Conservation (phyloP, 2,113 vertebrate genomes). For the Orthonyx spaldingii region DNA sequence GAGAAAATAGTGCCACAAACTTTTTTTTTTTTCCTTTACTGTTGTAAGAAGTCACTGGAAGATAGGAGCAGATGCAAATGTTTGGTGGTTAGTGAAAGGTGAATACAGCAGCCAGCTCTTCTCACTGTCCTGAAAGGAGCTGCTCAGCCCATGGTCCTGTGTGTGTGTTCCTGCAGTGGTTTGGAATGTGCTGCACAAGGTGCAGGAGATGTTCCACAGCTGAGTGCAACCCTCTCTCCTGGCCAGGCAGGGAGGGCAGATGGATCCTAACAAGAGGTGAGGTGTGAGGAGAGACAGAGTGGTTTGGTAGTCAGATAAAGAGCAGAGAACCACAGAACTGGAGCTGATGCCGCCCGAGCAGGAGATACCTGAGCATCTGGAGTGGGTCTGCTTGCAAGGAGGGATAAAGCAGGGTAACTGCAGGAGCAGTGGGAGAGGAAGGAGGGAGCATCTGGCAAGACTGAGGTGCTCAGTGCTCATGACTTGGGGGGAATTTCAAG, state of each 20-base stretch:
- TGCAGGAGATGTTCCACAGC: background rate
- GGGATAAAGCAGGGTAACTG: background rate
- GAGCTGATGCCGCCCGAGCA: background rate
- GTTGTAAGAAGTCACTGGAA: background rate
- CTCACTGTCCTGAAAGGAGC: background rate
- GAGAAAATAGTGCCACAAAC: background rate
- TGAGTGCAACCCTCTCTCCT: background rate
- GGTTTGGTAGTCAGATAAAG: background rate
- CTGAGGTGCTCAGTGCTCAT: background rate
- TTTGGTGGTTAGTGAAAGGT: background rate
- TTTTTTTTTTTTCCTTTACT: background rate
- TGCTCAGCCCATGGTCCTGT: background rate
- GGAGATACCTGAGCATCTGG: background rate
- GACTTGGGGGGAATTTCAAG: background rate
- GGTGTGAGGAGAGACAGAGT: background rate
- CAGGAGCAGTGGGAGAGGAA: background rate
- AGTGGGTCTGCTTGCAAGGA: background rate
- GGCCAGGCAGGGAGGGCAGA: background rate
- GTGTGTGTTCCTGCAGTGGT: background rate
- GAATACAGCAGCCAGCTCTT: background rate
- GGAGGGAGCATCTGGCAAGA: background rate
- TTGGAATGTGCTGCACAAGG: background rate
- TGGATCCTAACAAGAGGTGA: background rate
- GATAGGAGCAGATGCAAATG: background rate
- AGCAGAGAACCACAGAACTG: background rate